Conservation (phyloP, 1,140 invertebrate species). For the Temnothorax nylanderi region DNA sequence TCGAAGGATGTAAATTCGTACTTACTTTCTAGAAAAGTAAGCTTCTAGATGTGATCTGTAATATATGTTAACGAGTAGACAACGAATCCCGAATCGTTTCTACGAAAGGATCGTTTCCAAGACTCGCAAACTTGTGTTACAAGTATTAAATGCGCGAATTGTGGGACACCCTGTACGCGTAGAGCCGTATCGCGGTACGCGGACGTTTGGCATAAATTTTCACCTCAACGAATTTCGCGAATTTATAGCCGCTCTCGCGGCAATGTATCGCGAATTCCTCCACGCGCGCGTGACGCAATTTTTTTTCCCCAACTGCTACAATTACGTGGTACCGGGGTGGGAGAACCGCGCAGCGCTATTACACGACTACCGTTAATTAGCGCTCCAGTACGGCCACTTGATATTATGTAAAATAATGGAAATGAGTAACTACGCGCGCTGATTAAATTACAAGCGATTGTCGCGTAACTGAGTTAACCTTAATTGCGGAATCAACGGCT, state of each 20-base stretch:
- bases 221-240: slow-evolving; percentile 41
- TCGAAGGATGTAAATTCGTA: background rate
- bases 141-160: background rate
- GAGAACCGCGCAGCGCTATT: slow-evolving; percentile 7
- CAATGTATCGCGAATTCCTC: slow-evolving; percentile 47
- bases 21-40: background rate
- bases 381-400: slow-evolving; percentile 21
- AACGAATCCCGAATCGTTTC: background rate
- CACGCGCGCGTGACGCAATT: slow-evolving; percentile 10
- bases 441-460: slow-evolving; percentile 58
- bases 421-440: slow-evolving; percentile 49
- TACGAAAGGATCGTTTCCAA: no score
- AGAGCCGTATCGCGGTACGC: background rate
- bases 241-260: slow-evolving; percentile 32
- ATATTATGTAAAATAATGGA: slow-evolving; percentile 61
- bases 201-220: slow-evolving; percentile 48
- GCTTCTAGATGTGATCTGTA: background rate
- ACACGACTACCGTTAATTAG: slow-evolving; percentile 47
- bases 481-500: slow-evolving; percentile 57
- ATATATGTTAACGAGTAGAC: background rate
- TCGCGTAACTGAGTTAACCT: slow-evolving; percentile 55
- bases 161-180: slow-evolving; percentile 1
- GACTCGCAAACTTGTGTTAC: background rate
- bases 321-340: slow-evolving; percentile 32
- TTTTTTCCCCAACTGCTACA: slow-evolving; percentile 5